A percentile compares a stretch with the other conserved stretches of the same genome.
Conservation (phyloP, 2,113 vertebrate species). For the Myiopsitta monachus region DNA sequence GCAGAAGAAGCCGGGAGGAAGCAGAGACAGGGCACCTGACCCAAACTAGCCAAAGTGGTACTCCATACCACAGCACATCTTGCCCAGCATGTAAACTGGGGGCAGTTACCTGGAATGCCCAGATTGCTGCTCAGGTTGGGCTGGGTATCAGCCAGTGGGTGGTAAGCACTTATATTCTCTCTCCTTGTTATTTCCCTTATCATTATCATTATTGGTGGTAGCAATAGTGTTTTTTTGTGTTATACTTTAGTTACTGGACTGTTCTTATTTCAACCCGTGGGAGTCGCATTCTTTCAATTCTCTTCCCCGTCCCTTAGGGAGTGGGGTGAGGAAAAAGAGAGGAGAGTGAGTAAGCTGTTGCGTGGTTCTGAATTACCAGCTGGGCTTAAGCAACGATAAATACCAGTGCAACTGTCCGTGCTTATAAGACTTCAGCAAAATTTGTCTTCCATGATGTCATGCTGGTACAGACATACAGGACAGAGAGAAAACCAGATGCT, state of each 20-base stretch:
- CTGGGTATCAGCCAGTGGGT: too few species aligned
- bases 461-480: background rate
- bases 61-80: too few species aligned
- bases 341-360: background rate
- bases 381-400: background rate
- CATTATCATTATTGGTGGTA: background rate
- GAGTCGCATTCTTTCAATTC: background rate
- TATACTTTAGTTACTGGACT: background rate
- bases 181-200: too few species aligned
- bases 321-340: background rate
- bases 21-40: background rate
- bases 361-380: background rate
- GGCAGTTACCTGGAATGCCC: too few species aligned
- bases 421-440: background rate
- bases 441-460: background rate
- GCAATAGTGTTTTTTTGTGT: background rate
- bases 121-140: too few species aligned
- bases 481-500: background rate
- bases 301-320: background rate
- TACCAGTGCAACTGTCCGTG: rapidly evolving
- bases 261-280: background rate
- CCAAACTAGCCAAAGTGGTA: too few species aligned
- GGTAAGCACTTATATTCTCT: too few species aligned
- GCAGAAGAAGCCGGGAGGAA: background rate
- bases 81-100: too few species aligned